Conservation (phyloP, 2,113 vertebrate genomes). For the Tetraodon nigroviridis region DNA sequence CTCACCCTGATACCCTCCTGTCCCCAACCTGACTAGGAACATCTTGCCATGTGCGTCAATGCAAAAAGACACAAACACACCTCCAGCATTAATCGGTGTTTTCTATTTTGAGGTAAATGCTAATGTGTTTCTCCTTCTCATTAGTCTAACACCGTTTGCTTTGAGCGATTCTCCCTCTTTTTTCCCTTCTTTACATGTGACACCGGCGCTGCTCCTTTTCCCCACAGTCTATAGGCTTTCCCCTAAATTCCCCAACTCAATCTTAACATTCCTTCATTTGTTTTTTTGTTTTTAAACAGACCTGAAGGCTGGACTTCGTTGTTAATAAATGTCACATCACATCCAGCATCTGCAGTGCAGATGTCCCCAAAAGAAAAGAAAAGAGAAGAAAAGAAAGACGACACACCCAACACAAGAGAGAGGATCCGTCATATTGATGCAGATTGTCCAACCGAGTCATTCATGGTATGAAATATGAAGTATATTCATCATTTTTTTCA, state of each 20-base stretch:
- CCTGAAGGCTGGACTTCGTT: conserved; percentile 33
- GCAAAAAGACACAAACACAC: conserved; percentile 45
- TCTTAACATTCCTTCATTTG: conserved; percentile 12
- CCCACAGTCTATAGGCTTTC: neutral
- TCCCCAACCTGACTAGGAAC: conserved; percentile 50
- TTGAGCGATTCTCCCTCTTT: neutral
- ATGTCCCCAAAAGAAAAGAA: conserved; percentile 21
- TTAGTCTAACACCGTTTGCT: conserved; percentile 1
- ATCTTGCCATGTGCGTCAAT: conserved; percentile 64
- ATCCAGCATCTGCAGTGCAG: conserved; percentile 39
- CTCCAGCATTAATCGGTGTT: conserved; percentile 24
- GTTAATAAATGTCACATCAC: conserved; percentile 57
- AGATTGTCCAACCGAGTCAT: no score
- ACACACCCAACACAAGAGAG: neutral
- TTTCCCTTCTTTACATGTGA: neutral
- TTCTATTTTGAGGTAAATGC: conserved; percentile 21
- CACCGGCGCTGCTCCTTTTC: neutral
- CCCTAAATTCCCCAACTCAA: neutral
- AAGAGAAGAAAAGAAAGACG: conserved; percentile 15
- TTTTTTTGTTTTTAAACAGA: conserved; percentile 24
- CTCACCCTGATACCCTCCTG: conserved; percentile 1
- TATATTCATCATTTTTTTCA: no score
- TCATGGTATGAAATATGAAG: no score
- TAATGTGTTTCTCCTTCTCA: conserved; percentile 4
- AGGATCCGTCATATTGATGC: no score